A percentile compares a stretch with the other conserved stretches of the same genome.
Conservation (phyloP, 1,140 invertebrate genomes). For the Ganaspis sp. region DNA sequence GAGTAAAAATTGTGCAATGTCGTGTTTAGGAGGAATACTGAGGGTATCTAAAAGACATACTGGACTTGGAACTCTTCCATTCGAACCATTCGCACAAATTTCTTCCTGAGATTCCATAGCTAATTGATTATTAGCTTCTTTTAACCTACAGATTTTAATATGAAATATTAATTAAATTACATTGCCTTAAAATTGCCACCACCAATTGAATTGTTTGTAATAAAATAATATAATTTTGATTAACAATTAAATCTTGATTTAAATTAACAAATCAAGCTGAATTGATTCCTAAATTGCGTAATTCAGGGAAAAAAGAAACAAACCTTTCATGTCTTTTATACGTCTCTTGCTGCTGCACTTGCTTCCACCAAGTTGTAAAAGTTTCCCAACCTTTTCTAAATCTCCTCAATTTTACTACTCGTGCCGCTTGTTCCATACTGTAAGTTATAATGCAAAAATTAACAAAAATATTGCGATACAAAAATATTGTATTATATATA, state of each 20-base stretch:
- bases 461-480: background rate
- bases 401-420: conserved; percentile 77
- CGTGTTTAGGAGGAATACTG: conserved; percentile 48
- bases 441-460: conserved; percentile 40
- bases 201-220: no score
- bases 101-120: conserved; percentile 34
- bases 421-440: conserved; percentile 74
- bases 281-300: no score
- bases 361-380: conserved; percentile 76
- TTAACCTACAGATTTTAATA: conserved; percentile 44
- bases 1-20: conserved; percentile 56
- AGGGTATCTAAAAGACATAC: conserved; percentile 52
- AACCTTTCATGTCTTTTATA: conserved; percentile 17
- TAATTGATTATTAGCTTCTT: conserved; percentile 56
- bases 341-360: conserved; percentile 69
- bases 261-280: no score
- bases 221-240: no score
- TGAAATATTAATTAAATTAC: background rate
- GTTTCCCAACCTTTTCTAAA: conserved; percentile 79
- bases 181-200: background rate
- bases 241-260: no score
- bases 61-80: conserved; percentile 48
- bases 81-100: conserved; percentile 28
- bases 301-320: background rate
- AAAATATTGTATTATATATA: background rate